Evolutionary conservation across 2,888 invertebrate species (phyloP).

Genomic region (Nomada hirtipes): DNA sequence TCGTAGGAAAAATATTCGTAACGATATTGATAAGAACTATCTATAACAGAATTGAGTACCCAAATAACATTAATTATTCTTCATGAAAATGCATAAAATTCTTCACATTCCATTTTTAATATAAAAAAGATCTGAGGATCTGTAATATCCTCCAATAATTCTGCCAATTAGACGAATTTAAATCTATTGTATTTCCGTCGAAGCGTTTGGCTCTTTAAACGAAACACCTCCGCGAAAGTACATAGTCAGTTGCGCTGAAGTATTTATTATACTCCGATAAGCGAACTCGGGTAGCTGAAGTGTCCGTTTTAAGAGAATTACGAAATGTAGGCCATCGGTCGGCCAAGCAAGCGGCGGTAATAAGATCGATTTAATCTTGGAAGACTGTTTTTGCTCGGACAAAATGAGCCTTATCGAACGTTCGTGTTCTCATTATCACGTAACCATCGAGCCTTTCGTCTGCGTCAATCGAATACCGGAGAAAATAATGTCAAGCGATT

Average conservation of each 20-base stretch:
- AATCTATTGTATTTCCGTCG: neutral
- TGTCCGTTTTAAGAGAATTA: conserved; percentile 37
- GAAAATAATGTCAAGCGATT: neutral
- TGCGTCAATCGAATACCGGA: neutral
- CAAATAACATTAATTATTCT: too few species aligned
- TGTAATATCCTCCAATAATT: neutral
- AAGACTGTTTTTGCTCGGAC: conserved; percentile 12
- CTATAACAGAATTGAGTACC: too few species aligned
- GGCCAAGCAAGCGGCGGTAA: conserved; percentile 20
- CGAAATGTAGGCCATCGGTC: conserved; percentile 40
- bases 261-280: conserved; percentile 27
- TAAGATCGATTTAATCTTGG: conserved; percentile 46
- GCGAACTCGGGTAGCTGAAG: conserved; percentile 5
- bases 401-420: conserved; percentile 31
- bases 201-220: conserved; percentile 4
- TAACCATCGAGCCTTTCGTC: conserved; percentile 8
- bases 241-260: neutral
- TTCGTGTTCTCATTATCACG: conserved; percentile 32
- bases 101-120: neutral
- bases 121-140: neutral
- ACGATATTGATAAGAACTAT: too few species aligned
- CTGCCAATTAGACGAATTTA: neutral
- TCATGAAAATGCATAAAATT: neutral
- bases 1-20: too few species aligned
- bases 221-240: neutral